Percentiles rank a stretch among this genome's conserved stretches.
These are phyloP conservation scores for Columba janthina DNA, from an alignment of 2,113 vertebrate species.

Conservation along the genomic window DNA sequence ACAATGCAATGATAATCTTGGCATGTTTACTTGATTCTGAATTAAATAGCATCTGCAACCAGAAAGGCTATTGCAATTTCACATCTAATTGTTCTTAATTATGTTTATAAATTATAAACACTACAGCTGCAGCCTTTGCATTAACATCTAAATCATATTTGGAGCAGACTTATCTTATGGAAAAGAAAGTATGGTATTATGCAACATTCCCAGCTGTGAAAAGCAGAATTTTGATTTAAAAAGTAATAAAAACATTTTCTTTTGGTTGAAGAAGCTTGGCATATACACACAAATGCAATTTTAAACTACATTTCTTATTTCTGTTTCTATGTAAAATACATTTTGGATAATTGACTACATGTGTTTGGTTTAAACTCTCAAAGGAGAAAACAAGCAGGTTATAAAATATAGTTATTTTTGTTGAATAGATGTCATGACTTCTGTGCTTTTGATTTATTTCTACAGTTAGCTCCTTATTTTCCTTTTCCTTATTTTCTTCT, in stretches of 20 bases:
- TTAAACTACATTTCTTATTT: neutral
- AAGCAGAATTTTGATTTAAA: neutral
- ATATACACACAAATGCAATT: neutral
- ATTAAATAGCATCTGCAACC: neutral
- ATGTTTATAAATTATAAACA: constrained; percentile 34
- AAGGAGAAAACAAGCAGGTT: neutral
- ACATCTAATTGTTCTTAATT: constrained; percentile 33
- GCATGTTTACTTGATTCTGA: neutral
- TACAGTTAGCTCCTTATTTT: neutral
- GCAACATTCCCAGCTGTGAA: neutral
- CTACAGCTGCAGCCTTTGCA: constrained; percentile 15
- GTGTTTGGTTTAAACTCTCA: neutral
- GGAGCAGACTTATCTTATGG: neutral
- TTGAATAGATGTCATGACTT: neutral
- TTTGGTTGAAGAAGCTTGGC: neutral
- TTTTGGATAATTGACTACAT: neutral
- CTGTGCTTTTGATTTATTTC: neutral
- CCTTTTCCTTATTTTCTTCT: neutral
- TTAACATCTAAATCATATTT: constrained; percentile 11
- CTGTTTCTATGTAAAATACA: neutral
- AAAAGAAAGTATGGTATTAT: neutral
- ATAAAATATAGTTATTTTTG: neutral
- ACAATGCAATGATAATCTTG: neutral
- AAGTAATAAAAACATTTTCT: neutral
- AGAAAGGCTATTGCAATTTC: neutral